Evolutionary conservation across 2,113 vertebrate species (phyloP).

Genomic region (Chamaetylas fuelleborni): DNA sequence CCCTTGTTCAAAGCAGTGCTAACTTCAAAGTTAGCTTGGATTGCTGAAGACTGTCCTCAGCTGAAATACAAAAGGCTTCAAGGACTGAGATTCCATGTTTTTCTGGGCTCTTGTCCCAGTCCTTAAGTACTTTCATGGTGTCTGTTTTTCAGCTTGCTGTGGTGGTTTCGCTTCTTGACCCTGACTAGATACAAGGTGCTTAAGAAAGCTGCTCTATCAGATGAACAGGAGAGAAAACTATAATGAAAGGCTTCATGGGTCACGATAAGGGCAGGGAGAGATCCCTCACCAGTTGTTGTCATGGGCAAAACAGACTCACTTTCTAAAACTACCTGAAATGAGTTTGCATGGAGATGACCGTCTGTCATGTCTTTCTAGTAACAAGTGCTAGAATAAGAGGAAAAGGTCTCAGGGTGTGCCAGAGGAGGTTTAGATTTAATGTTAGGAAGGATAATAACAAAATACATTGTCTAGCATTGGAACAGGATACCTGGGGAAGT

Average conservation of each 20-base stretch:
- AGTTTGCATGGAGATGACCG: rapidly evolving
- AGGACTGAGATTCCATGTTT: background rate
- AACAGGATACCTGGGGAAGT: background rate
- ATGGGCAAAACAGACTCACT: background rate
- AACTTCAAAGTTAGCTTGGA: background rate
- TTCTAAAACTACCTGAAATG: background rate
- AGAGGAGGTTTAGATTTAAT: background rate
- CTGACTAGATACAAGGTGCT: background rate
- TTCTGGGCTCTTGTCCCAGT: background rate
- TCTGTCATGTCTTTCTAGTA: background rate
- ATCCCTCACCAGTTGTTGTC: too few species aligned
- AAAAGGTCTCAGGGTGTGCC: background rate
- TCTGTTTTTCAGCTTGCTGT: background rate
- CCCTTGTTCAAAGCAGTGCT: background rate
- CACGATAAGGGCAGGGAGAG: background rate
- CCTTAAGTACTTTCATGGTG: background rate
- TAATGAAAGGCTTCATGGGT: background rate
- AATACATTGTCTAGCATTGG: background rate
- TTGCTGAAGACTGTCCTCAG: background rate
- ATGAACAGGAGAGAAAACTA: background rate
- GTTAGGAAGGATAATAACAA: background rate
- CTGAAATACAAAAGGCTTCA: background rate
- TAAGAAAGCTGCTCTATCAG: background rate
- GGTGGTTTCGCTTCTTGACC: background rate
- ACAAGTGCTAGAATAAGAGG: background rate